Evolutionary conservation across 1,140 invertebrate species (phyloP).

Genomic region (Periplaneta americana): DNA sequence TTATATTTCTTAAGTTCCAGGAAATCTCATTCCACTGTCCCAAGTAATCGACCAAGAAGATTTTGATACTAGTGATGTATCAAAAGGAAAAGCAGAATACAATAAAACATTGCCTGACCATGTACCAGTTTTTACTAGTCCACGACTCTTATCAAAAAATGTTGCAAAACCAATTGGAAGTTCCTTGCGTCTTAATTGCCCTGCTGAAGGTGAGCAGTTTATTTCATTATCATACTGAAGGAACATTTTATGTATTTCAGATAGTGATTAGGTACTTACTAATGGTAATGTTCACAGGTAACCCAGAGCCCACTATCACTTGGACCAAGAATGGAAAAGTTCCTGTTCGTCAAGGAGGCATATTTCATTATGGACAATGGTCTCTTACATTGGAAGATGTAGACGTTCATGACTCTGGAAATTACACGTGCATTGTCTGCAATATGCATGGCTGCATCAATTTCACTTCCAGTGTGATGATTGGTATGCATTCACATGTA

Average conservation of each 20-base stretch:
- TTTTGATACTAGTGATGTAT: constrained; percentile 20
- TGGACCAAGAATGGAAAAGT: neutral
- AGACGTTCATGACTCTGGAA: constrained; percentile 68
- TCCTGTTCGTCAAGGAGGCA: constrained; percentile 26
- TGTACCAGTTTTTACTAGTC: constrained; percentile 42
- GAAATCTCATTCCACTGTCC: neutral
- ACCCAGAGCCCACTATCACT: neutral
- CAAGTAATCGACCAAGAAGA: neutral
- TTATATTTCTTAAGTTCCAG: neutral
- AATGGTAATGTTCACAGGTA: neutral
- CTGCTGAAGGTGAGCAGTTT: constrained; percentile 41
- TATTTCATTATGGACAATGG: constrained; percentile 33
- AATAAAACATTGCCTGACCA: constrained; percentile 31
- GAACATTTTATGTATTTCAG: too few species aligned
- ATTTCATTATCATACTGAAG: too few species aligned
- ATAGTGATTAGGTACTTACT: neutral
- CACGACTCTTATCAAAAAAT: constrained; percentile 41
- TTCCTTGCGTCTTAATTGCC: constrained; percentile 56
- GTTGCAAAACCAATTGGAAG: constrained; percentile 62
- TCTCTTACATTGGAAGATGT: constrained; percentile 65
- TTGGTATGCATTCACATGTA: constrained; percentile 46
- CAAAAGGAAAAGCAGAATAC: constrained; percentile 34
- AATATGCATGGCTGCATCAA: constrained; percentile 72
- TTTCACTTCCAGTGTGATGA: constrained; percentile 66
- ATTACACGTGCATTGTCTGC: constrained; percentile 80